Evolutionary conservation across 2,797 vertebrate genomes (phyloP).

Genomic region (Danio jaintianensis): DNA sequence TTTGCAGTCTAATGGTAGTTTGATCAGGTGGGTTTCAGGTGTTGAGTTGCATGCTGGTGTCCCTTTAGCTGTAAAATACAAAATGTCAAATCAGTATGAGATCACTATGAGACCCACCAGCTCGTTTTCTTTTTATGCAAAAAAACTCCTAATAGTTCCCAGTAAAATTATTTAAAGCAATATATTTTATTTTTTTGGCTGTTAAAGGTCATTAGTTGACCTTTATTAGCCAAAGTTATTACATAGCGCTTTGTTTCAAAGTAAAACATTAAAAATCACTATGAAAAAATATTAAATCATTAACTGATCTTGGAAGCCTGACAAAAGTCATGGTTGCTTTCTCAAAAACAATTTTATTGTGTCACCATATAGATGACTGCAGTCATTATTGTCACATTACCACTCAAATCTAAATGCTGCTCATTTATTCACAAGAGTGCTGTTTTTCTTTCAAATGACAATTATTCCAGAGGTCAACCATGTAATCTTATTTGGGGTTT

Average conservation of each 20-base stretch:
- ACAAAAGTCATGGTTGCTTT: slow-evolving; percentile 30
- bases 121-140: not conserved
- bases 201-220: not conserved
- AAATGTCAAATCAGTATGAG: slow-evolving; percentile 27
- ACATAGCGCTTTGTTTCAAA: not conserved
- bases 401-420: slow-evolving; percentile 37
- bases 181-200: not conserved
- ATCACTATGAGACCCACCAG: not conserved
- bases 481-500: slow-evolving; percentile 24
- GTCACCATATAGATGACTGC: slow-evolving; percentile 59
- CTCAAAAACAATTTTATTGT: slow-evolving; percentile 50
- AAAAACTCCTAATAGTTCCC: not conserved
- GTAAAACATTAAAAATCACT: not conserved
- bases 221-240: not conserved
- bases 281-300: slow-evolving; percentile 35
- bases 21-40: slow-evolving; percentile 84
- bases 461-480: slow-evolving; percentile 3
- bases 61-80: slow-evolving; percentile 80
- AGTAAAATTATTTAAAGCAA: not conserved
- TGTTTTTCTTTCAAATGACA: slow-evolving; percentile 43
- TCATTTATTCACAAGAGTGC: slow-evolving; percentile 49
- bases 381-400: slow-evolving; percentile 56
- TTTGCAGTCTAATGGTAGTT: slow-evolving; percentile 86
- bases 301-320: slow-evolving; percentile 30
- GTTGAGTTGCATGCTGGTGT: slow-evolving; percentile 82